These are phyloP conservation scores for Ciconia stormi DNA, from an alignment of 2,113 vertebrate genomes.

Conservation along the genomic window DNA sequence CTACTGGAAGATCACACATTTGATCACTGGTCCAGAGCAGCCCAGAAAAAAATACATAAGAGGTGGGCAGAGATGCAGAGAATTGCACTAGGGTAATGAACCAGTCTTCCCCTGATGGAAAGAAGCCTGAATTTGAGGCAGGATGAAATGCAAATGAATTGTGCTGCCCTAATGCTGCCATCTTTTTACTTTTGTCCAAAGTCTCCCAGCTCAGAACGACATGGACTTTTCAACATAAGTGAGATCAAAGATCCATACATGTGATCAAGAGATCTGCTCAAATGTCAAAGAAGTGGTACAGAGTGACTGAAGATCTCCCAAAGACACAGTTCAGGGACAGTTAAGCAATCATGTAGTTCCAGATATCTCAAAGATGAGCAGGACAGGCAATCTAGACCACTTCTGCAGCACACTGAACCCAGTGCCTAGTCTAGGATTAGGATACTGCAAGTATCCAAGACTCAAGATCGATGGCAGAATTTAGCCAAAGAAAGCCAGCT, in stretches of 20 bases:
- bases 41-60: neutral
- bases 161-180: neutral
- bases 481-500: neutral
- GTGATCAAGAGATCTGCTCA: neutral
- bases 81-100: neutral
- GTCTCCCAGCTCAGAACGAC: neutral
- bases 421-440: neutral
- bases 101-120: neutral
- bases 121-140: neutral
- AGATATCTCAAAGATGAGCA: neutral
- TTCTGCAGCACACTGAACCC: neutral
- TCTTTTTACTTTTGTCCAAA: neutral
- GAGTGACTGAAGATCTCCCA: neutral
- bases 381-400: neutral
- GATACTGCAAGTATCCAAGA: neutral
- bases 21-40: neutral
- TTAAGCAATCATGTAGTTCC: neutral
- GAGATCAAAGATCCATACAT: neutral
- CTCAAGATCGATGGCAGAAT: neutral
- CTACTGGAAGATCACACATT: neutral
- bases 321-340: neutral
- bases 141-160: neutral
- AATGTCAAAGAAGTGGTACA: neutral
- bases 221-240: neutral
- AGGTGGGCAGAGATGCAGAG: neutral